These are phyloP conservation scores for Delichon dasypus DNA, from an alignment of 2,797 vertebrate genomes.

Conservation along the genomic window DNA sequence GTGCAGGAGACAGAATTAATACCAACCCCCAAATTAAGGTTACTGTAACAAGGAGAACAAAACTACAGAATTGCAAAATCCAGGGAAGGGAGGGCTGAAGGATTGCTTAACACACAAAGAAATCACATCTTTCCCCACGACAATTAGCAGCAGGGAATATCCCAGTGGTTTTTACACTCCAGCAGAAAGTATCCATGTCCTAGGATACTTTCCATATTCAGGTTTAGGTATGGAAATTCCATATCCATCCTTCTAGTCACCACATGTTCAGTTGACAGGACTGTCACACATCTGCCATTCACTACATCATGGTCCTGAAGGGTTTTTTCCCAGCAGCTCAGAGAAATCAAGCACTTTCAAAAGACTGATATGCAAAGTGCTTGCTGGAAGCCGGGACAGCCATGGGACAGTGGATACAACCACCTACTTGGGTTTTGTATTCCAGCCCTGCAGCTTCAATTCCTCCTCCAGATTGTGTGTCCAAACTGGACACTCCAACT, in stretches of 20 bases:
- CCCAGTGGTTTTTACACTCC: neutral
- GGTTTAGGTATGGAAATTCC: neutral
- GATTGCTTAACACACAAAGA: neutral
- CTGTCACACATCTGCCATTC: neutral
- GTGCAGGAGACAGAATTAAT: constrained; percentile 11
- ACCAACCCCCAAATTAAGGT: constrained; percentile 58
- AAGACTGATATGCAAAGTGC: neutral
- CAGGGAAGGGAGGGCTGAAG: neutral
- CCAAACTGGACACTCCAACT: neutral
- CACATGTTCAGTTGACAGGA: neutral
- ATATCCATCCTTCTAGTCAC: neutral
- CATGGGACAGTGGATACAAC: neutral
- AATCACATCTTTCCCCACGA: neutral
- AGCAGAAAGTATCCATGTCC: neutral
- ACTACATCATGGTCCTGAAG: neutral
- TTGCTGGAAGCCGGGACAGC: neutral
- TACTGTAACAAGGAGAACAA: constrained; percentile 60
- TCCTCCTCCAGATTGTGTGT: neutral
- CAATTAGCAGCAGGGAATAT: neutral
- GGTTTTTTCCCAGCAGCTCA: neutral
- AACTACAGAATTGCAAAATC: constrained; percentile 21
- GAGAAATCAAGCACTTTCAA: neutral
- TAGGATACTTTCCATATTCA: neutral
- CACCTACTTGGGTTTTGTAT: neutral
- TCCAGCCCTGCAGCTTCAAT: neutral